Conservation (phyloP, 1,140 invertebrate genomes). For the Cherax destructor region DNA sequence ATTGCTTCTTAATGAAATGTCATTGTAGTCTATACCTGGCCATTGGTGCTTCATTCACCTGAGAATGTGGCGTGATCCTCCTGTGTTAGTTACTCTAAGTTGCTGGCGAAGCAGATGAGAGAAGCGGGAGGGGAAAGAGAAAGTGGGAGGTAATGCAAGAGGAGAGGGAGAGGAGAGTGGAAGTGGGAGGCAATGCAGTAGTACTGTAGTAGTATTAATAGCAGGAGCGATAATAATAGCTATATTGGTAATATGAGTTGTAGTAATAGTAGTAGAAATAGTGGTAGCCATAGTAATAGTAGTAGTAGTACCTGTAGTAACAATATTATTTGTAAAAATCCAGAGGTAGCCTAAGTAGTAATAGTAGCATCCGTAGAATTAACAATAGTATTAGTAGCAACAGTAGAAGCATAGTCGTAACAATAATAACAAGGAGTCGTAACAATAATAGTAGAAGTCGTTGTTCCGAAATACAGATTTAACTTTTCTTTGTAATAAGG, state of each 20-base stretch:
- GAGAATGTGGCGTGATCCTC: slow-evolving; percentile 29
- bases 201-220: neutral
- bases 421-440: neutral
- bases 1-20: slow-evolving; percentile 50
- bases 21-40: slow-evolving; percentile 37
- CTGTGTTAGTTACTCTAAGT: no score
- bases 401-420: neutral
- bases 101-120: no score
- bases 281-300: neutral
- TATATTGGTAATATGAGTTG: neutral
- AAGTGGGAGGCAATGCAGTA: neutral
- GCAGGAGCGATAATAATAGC: neutral
- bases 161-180: no score
- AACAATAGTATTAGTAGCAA: neutral
- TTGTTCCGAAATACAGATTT: neutral
- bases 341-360: neutral
- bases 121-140: no score
- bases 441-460: neutral
- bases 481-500: no score
- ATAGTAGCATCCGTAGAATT: neutral
- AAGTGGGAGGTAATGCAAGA: no score
- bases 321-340: neutral
- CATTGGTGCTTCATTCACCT: slow-evolving; percentile 47
- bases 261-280: neutral
- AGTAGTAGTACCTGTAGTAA: neutral